Evolutionary conservation across 1,140 invertebrate species (phyloP).

Genomic region (Drosophila subpulchrella): DNA sequence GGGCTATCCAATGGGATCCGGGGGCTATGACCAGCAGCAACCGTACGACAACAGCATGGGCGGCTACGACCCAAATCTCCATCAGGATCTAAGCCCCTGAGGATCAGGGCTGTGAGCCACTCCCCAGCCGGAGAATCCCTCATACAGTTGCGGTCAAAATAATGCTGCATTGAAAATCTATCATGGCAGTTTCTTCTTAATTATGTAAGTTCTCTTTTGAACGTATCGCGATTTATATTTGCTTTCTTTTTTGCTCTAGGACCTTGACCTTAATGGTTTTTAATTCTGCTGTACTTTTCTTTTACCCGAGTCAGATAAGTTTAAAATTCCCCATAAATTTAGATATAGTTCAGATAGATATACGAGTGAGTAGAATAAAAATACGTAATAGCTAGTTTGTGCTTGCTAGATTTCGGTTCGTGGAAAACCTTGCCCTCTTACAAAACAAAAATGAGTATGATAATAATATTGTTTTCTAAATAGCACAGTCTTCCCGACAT

Average conservation of each 20-base stretch:
- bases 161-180: conserved; percentile 7
- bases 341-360: conserved; percentile 9
- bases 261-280: background rate
- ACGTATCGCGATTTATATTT: background rate
- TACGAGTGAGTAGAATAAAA: conserved; percentile 1
- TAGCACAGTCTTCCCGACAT: no score
- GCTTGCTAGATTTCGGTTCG: conserved; percentile 4
- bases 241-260: background rate
- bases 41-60: conserved; percentile 94
- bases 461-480: background rate
- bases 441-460: background rate
- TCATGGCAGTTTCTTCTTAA: conserved; percentile 5
- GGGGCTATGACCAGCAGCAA: conserved; percentile 93
- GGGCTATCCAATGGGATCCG: conserved; percentile 94
- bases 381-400: conserved; percentile 2
- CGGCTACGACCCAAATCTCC: conserved; percentile 93
- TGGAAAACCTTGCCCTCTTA: background rate
- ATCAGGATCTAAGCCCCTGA: conserved; percentile 90
- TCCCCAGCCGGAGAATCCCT: conserved; percentile 1
- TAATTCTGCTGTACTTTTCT: background rate
- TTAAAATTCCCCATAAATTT: conserved; percentile 1
- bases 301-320: background rate
- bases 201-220: conserved; percentile 1
- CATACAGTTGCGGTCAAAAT: conserved; percentile 11
- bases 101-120: conserved; percentile 49